Evolutionary conservation across 2,888 invertebrate genomes (phyloP), one percentile per base, ranked within the genome.

Genomic region (Oscheius onirici): DNA sequence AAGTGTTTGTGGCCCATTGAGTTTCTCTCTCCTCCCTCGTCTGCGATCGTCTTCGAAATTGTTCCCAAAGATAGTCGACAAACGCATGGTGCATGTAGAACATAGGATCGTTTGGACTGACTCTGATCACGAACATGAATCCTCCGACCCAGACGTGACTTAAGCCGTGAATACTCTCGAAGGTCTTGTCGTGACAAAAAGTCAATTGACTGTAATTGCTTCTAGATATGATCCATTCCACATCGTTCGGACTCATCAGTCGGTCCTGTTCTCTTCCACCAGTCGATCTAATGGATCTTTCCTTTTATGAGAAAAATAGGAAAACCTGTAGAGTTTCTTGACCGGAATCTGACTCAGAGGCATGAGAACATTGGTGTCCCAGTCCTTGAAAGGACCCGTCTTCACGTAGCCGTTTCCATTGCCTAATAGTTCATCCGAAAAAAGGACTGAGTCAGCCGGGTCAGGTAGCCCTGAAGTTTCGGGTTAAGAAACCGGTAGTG

Each of bases 61-160:
- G 81, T 43, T 87, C 85, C 87, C 87, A 87, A n/a, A 87, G 58
- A 65, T 77, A 78, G 72, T 87, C 87, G 34, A 87, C 76, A 72
- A 86, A 87, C 10, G 86, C 79, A 73, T 87, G 75, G 61, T 86
- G 85, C 79, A 87, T 79, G 70, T 87, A 87, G 74, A 86, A 86
- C 15, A 79, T 75, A 11, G 83, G 81, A 70, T 83, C 83, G 67
- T 83, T 83, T 6, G 83, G 83, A 20, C 78, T 78, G 11, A 81
- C 80, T 61, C 81, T 77, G 41, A 86, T 87, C 57, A 86, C 86
- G 70, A 83, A 86, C 86, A 86, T 86, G 74, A 87, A 86, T 46
- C 86, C 86, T 15, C 86, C 86, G 46, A 86, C 86, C 85, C 85
- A 86, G n/a, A 86, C 85, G 58, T 86, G 86, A 46, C 84, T 83